Conservation (phyloP, 2,888 invertebrate genomes). For the Isotomurus palustris region DNA sequence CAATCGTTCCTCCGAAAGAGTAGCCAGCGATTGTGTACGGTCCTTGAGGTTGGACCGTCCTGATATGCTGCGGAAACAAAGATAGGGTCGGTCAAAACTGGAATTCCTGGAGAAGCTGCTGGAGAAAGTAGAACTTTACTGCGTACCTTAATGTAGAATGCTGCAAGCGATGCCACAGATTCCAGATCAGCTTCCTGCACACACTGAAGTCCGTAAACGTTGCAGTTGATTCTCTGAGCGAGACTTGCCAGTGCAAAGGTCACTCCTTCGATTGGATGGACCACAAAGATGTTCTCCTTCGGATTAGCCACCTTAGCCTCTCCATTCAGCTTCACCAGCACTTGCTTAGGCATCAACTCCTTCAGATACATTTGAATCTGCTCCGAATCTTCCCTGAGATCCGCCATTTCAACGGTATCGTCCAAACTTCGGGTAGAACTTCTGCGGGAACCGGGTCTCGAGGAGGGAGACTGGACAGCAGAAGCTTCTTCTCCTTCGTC, state of each 20-base stretch:
- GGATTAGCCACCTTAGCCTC: conserved; percentile 46
- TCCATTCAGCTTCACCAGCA: conserved; percentile 60
- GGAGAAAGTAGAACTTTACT: not conserved
- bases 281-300: conserved; percentile 51
- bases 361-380: conserved; percentile 47
- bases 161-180: conserved; percentile 67
- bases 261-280: conserved; percentile 87
- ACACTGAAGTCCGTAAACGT: conserved; percentile 88
- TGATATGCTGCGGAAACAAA: conserved; percentile 58
- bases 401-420: conserved; percentile 16
- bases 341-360: conserved; percentile 72
- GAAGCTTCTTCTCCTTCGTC: conserved; percentile 47
- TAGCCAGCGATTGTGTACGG: conserved; percentile 90
- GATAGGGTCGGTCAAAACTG: not conserved
- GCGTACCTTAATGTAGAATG: conserved; percentile 59
- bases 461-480: conserved; percentile 4
- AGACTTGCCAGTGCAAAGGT: conserved; percentile 66
- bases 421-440: conserved; percentile 1
- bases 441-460: conserved; percentile 12
- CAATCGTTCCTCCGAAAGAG: conserved; percentile 91
- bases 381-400: conserved; percentile 20
- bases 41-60: conserved; percentile 68
- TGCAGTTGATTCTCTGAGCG: conserved; percentile 66
- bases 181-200: conserved; percentile 68
- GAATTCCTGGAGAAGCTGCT: not conserved